Percentiles rank a stretch among this genome's conserved stretches.
Evolutionary conservation across 1,140 invertebrate genomes (phyloP).

Genomic region (Drosophila takahashii): DNA sequence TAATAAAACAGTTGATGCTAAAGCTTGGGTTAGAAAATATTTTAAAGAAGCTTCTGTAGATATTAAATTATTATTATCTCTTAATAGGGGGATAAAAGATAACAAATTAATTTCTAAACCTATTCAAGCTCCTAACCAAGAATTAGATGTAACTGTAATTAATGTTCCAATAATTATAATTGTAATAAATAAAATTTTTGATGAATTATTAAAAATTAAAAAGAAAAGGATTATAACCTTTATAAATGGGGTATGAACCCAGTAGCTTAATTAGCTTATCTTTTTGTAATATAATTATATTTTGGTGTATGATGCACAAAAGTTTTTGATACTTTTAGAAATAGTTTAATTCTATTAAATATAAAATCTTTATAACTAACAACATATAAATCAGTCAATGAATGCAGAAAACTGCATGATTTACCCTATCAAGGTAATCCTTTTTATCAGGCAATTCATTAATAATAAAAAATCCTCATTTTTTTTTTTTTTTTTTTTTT

Average conservation of each 20-base stretch:
- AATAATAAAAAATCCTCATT: conserved; percentile 32
- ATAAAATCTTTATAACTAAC: conserved; percentile 51
- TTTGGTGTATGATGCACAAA: conserved; percentile 86
- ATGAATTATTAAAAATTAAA: conserved; percentile 84
- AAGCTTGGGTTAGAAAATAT: conserved; percentile 85
- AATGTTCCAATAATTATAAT: conserved; percentile 85
- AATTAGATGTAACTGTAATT: conserved; percentile 85
- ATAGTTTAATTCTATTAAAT: conserved; percentile 86
- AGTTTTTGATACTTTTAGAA: conserved; percentile 86
- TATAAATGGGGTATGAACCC: conserved; percentile 85
- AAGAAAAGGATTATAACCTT: conserved; percentile 85
- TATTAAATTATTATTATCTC: conserved; percentile 83
- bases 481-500: conserved; percentile 72
- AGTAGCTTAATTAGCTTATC: conserved; percentile 85
- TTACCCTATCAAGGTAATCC: conserved; percentile 86
- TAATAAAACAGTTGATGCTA: conserved; percentile 85
- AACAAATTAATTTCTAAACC: conserved; percentile 87
- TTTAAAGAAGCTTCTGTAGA: conserved; percentile 85
- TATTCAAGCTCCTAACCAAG: conserved; percentile 86
- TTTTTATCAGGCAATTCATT: conserved; percentile 86
- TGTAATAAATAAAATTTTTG: conserved; percentile 85
- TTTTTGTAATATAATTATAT: conserved; percentile 82
- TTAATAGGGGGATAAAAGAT: conserved; percentile 84
- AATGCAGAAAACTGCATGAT: too few species aligned
- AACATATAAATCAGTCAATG: too few species aligned